A percentile compares a stretch with the other conserved stretches of the same genome.
Conservation (phyloP, 2,113 vertebrate genomes). For the Nesoenas mayeri region DNA sequence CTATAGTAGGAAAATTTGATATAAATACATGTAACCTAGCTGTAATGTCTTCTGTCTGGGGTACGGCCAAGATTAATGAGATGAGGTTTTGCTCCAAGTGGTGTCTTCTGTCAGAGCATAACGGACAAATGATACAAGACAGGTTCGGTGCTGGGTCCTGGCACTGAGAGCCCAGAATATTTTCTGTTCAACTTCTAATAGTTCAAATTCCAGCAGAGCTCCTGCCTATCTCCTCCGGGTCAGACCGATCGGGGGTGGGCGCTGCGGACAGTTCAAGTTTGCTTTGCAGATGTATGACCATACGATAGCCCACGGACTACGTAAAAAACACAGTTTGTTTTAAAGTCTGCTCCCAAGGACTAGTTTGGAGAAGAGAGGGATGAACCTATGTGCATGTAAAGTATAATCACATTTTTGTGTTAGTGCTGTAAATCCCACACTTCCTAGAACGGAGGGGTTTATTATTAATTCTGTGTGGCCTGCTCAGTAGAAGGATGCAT, state of each 20-base stretch:
- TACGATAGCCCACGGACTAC: neutral
- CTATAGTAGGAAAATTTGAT: neutral
- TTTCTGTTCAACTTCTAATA: neutral
- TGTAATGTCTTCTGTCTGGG: neutral
- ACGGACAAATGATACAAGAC: neutral
- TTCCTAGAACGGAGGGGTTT: neutral
- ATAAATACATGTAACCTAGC: neutral
- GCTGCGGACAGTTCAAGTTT: neutral
- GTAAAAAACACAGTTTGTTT: neutral
- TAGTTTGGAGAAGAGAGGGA: neutral
- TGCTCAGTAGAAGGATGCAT: neutral
- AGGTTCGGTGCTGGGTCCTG: neutral
- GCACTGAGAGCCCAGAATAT: neutral
- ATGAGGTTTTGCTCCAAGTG: neutral
- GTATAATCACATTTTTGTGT: neutral
- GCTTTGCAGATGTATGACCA: neutral
- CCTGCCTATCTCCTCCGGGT: neutral
- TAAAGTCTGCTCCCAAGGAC: neutral
- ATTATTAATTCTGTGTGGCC: neutral
- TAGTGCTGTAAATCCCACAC: rapidly evolving
- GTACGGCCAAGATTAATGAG: neutral
- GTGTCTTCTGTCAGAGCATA: neutral
- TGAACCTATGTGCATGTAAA: neutral
- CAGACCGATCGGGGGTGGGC: neutral
- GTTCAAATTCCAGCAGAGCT: neutral